Conservation (phyloP, 2,888 invertebrate species). For the Calameuta filiformis region DNA sequence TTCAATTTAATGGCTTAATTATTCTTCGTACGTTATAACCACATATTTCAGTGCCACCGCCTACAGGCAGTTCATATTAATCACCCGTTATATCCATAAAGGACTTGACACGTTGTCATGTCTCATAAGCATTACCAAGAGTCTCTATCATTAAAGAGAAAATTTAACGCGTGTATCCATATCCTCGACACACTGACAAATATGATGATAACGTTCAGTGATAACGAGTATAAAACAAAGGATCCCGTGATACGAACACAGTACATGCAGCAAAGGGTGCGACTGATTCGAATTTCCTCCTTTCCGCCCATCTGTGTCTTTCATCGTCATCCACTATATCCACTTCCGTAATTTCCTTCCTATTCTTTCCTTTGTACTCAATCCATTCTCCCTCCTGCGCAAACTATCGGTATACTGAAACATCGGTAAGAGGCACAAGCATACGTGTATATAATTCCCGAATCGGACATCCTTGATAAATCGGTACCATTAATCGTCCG, state of each 20-base stretch:
- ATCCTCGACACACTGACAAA: neutral
- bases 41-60: neutral
- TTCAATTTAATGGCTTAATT: neutral
- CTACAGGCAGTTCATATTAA: neutral
- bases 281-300: neutral
- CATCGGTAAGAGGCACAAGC: neutral
- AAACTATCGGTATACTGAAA: neutral
- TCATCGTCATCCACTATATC: neutral
- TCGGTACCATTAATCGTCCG: neutral
- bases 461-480: neutral
- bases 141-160: neutral
- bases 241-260: neutral
- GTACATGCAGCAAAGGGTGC: neutral
- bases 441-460: neutral
- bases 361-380: neutral
- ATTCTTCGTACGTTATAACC: neutral
- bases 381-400: neutral
- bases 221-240: neutral
- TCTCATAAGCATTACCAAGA: neutral
- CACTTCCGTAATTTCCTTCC: neutral
- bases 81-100: neutral
- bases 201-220: neutral
- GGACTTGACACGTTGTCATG: neutral
- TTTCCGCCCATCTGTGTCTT: neutral
- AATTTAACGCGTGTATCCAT: neutral